Percentiles rank a stretch among this genome's conserved stretches.
Conservation (phyloP, 2,888 invertebrate genomes). For the Pterobdella sp. region DNA sequence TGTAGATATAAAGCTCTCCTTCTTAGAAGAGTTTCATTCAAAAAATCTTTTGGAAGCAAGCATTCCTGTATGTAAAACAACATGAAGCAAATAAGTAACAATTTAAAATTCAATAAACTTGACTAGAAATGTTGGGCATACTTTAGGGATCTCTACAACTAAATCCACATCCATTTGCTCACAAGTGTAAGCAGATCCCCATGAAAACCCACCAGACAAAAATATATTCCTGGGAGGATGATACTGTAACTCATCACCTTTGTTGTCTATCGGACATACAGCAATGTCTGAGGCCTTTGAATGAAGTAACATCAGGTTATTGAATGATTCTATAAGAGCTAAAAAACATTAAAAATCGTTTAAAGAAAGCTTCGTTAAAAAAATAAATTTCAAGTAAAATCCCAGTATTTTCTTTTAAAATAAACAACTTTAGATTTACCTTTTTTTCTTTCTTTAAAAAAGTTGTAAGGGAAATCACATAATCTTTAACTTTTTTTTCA, state of each 20-base stretch:
- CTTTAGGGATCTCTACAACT: conserved; percentile 16
- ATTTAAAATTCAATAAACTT: neutral
- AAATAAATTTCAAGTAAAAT: neutral
- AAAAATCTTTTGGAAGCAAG: conserved; percentile 69
- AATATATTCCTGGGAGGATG: conserved; percentile 9
- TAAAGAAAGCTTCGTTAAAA: neutral
- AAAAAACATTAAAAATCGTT: too few relatives aligned
- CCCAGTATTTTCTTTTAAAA: neutral
- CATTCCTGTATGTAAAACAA: conserved; percentile 52
- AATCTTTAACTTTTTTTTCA: conserved; percentile 13
- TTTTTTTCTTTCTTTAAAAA: conserved; percentile 11
- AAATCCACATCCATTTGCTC: conserved; percentile 11
- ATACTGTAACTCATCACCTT: conserved; percentile 12
- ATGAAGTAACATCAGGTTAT: too few relatives aligned
- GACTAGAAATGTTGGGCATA: neutral
- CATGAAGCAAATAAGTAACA: neutral
- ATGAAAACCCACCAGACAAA: conserved; percentile 10
- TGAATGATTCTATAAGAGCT: too few relatives aligned
- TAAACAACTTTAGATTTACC: neutral
- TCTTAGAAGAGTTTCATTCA: conserved; percentile 71
- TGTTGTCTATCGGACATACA: conserved; percentile 4
- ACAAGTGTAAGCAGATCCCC: conserved; percentile 3
- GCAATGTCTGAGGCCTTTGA: too few relatives aligned
- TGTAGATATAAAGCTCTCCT: conserved; percentile 72
- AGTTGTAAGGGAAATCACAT: neutral